Conservation (phyloP, 2,797 vertebrate genomes). For the Tenualosa ilisha region DNA sequence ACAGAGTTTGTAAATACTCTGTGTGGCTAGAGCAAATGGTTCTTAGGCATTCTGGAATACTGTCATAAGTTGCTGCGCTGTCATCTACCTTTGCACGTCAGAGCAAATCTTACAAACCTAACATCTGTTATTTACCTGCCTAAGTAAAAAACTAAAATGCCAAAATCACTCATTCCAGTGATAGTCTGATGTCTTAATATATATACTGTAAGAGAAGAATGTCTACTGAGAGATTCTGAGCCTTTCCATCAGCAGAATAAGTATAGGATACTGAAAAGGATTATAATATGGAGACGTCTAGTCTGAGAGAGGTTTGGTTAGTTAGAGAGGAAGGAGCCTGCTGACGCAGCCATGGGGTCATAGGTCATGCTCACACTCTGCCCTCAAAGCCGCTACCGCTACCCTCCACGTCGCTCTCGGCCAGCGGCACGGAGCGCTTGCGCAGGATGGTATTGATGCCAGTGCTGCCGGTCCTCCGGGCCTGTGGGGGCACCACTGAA, state of each 20-base stretch:
- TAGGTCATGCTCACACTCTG: background rate
- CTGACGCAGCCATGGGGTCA: background rate
- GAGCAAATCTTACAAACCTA: background rate
- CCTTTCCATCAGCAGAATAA: background rate
- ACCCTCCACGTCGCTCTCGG: conserved; percentile 70
- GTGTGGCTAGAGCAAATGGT: background rate
- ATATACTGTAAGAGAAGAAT: background rate
- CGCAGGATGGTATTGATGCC: conserved; percentile 49
- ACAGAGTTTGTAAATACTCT: background rate
- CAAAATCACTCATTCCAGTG: background rate
- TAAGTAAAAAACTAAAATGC: background rate
- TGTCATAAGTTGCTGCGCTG: background rate
- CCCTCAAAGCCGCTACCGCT: conserved; percentile 82
- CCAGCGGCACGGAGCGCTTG: conserved; percentile 63
- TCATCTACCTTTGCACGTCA: background rate
- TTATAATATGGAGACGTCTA: conserved; percentile 40
- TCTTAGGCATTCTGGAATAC: background rate
- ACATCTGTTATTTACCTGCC: background rate
- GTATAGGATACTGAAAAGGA: conserved; percentile 30
- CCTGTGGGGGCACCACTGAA: conserved; percentile 48
- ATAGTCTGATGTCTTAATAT: background rate
- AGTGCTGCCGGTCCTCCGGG: conserved; percentile 49
- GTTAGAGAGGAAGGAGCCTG: conserved; percentile 46
- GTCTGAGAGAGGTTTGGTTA: conserved; percentile 50
- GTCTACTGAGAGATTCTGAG: background rate